Conservation (phyloP, 2,113 vertebrate genomes). For the Phainopepla nitens region DNA sequence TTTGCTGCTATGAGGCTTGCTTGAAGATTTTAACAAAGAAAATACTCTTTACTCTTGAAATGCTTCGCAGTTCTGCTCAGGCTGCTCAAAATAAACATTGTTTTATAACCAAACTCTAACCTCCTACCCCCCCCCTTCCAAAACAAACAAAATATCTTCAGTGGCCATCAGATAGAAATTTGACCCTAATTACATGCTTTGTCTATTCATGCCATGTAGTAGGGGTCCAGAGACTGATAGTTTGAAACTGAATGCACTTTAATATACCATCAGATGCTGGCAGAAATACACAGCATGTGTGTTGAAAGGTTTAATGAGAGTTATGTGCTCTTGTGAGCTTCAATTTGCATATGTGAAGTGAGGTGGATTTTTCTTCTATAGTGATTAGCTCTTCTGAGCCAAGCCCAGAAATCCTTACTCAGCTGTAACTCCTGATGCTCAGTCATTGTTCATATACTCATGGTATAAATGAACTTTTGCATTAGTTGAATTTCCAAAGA, state of each 20-base stretch:
- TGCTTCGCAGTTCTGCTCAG: background rate
- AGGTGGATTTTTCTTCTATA: background rate
- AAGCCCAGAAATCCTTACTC: slow-evolving; percentile 8
- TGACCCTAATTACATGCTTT: slow-evolving; percentile 30
- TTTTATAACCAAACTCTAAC: slow-evolving; percentile 18
- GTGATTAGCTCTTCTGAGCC: background rate
- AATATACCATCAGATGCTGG: slow-evolving; percentile 1
- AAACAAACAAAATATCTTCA: slow-evolving; percentile 44
- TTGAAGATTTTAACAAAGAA: slow-evolving; percentile 59
- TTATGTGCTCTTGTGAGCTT: background rate
- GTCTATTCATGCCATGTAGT: background rate
- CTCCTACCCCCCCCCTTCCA: background rate
- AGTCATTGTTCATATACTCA: background rate
- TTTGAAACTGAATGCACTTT: slow-evolving; percentile 23
- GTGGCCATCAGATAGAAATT: slow-evolving; percentile 39
- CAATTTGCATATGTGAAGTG: slow-evolving; percentile 9
- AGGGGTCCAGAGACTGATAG: background rate
- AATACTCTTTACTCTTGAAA: slow-evolving; percentile 50
- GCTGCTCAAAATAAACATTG: slow-evolving; percentile 52
- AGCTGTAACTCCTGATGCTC: background rate
- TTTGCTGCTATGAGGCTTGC: slow-evolving; percentile 11
- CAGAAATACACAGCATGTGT: background rate
- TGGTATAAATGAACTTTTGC: background rate
- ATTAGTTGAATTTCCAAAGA: background rate
- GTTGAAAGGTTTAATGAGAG: slow-evolving; percentile 3